Evolutionary conservation across 1,140 invertebrate species (phyloP), one percentile per base, ranked within the genome.

Genomic region (Hyphantria cunea): DNA sequence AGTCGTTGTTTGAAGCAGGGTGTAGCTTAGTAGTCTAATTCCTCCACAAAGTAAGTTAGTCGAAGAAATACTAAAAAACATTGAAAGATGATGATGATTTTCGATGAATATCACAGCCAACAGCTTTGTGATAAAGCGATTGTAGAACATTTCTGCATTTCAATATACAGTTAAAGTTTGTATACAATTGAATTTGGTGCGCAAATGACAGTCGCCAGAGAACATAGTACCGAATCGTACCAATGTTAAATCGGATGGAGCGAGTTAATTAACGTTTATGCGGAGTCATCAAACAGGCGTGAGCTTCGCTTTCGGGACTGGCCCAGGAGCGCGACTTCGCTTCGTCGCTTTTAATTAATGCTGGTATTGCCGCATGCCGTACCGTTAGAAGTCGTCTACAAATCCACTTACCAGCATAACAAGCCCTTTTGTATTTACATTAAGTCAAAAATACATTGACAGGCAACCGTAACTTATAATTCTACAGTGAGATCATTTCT

Each of bases 211-310:
- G 52, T 48, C 49, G 42, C 44, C 17, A 55, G 33, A 42, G 15
- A 44, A 49, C 37, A 54, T 51, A 66, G 45, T 59, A 69, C 15
- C 60, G 64, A 61, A 58, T 51, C 63, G 52, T 63, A 69, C 15
- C 64, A 66, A 61, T 63, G 51, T 59, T 67, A 66, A 78, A 58
- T 74, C 65, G 54, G 65, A 71, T 80, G 73, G 68, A 81, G 73
- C 74, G 70, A 72, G 77, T 83, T 82, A 85, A 85, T 85, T 83
- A 82, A 76, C 76, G 74, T 80, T 83, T 80, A 80, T 75, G 76
- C 70, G 58, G 70, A 83, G 80, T 83, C 78, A 82, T 83, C 75
- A 80, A 76, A 74, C 76, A 70, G 66, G 68, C 73, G 70, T 69
- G 64, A 64, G 61, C 66, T 60, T 61, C 61, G 56, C 59, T 49